A percentile compares a stretch with the other conserved stretches of the same genome.
These are phyloP conservation scores for Malurus splendens DNA, from an alignment of 2,797 vertebrate genomes.

Conservation along the genomic window DNA sequence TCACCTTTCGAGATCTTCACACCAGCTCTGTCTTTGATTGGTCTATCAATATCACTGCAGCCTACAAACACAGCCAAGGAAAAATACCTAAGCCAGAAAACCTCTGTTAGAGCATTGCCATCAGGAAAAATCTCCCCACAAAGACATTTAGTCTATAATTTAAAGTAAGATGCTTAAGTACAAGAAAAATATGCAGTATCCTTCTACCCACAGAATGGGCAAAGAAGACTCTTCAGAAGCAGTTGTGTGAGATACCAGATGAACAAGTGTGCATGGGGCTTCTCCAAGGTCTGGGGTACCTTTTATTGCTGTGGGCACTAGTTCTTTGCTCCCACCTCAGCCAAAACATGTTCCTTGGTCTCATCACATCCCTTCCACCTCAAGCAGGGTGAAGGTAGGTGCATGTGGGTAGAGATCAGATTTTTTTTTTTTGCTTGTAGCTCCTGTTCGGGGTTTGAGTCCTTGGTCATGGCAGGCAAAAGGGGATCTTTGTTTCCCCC, in stretches of 20 bases:
- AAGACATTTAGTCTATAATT: neutral
- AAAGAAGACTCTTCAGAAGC: neutral
- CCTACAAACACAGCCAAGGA: neutral
- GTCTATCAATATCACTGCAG: neutral
- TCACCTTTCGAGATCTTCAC: neutral
- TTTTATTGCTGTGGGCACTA: neutral
- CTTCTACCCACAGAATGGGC: neutral
- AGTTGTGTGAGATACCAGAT: neutral
- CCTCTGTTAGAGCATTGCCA: neutral
- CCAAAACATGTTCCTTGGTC: neutral
- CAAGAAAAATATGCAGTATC: neutral
- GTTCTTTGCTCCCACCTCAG: neutral
- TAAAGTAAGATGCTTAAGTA: neutral
- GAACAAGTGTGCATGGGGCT: neutral
- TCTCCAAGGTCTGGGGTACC: neutral
- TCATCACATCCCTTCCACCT: neutral
- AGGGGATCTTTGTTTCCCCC: neutral
- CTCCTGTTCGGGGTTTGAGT: neutral
- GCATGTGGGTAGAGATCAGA: fast-evolving
- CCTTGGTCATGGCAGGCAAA: fast-evolving
- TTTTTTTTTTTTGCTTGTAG: neutral
- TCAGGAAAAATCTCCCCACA: neutral
- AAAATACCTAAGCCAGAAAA: neutral
- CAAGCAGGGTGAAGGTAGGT: neutral
- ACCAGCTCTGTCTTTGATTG: neutral